Base-by-base conservation (phyloP, 2,113 vertebrate genomes). In the Gnathonemus longibarbis region DNA sequence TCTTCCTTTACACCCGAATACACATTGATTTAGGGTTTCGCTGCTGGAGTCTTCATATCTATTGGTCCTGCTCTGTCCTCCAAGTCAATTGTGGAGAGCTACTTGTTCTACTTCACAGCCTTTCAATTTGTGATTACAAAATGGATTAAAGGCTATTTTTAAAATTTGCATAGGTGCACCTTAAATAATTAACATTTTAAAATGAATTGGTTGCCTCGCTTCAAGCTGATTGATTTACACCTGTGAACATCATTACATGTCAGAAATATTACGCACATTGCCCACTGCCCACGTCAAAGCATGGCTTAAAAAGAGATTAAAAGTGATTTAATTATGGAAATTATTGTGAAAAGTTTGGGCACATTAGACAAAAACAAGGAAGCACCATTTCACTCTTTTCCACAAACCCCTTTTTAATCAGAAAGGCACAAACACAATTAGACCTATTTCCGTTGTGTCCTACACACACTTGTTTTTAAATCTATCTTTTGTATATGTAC, bases 91-190 rank as follows among this genome's bases (percentile, higher is more conserved):
- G 31, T 80, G 31, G 62, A 70, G 62, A 62, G 88, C 45, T 31
- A 45, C 77, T 39, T 84, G 89, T 58, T 89, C 89, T 77, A 52
- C 50, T 58, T 84, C 89, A n/a, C 27, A 52, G 88, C 49, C 10
- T 83, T 89, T 89, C 70, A 89, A 52, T 89, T 80, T 80, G 70
- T 89, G n/a, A 89, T 89, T 83, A 83, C 48, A 80, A 80, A 83
- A 31, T 83, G 49, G 88, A 89, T 89, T 74, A 35, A 53, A 83
- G 31, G 27, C 77, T 52, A 24, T 89, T 31, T 53, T 49, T 53
- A 42, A 52, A 74, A 89, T 10, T 50, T 66, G 9, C 48, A 39
- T 27, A 35, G 27, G 17, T 48, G 27, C 15, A 31, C 62, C 88
- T 13, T 27, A 35, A 89, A 80, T 70, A 77, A 66, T n/a, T 77